Conservation (phyloP, 1,140 invertebrate species). For the Onthophagus taurus region DNA sequence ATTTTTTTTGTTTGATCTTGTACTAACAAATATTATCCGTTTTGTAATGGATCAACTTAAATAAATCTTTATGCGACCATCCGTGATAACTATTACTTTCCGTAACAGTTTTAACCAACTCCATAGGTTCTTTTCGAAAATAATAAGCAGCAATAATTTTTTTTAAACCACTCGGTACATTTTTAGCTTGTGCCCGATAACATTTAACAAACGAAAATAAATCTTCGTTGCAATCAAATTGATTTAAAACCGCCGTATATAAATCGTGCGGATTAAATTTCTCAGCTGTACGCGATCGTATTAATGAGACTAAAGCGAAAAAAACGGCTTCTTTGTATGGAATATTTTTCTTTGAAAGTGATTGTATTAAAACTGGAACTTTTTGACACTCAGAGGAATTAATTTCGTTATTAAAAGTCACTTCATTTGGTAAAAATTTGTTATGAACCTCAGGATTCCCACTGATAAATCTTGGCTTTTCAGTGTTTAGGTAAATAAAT, state of each 20-base stretch:
- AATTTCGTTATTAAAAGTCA: constrained; percentile 3
- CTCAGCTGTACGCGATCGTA: constrained; percentile 31
- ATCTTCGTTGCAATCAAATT: constrained; percentile 42
- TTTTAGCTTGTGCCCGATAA: constrained; percentile 31
- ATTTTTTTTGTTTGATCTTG: too few species aligned
- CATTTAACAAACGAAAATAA: constrained; percentile 50
- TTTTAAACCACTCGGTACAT: constrained; percentile 46
- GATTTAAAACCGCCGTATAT: constrained; percentile 37
- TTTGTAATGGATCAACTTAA: constrained; percentile 51
- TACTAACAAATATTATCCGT: constrained; percentile 37
- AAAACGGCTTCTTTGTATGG: constrained; percentile 39
- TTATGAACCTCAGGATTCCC: constrained; percentile 15
- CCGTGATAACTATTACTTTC: constrained; percentile 46
- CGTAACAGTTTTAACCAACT: constrained; percentile 47
- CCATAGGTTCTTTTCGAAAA: constrained; percentile 40
- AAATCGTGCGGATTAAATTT: constrained; percentile 32
- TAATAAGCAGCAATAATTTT: constrained; percentile 49
- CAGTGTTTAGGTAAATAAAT: constrained; percentile 16
- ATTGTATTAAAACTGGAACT: neutral
- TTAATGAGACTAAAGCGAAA: constrained; percentile 44
- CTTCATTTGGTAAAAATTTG: constrained; percentile 4
- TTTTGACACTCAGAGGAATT: neutral
- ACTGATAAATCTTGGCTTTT: constrained; percentile 13
- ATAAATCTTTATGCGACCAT: constrained; percentile 59
- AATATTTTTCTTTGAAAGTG: constrained; percentile 12